Evolutionary conservation across 2,888 invertebrate genomes (phyloP), one percentile per base, ranked within the genome.

Genomic region (Mythimna lalbum): DNA sequence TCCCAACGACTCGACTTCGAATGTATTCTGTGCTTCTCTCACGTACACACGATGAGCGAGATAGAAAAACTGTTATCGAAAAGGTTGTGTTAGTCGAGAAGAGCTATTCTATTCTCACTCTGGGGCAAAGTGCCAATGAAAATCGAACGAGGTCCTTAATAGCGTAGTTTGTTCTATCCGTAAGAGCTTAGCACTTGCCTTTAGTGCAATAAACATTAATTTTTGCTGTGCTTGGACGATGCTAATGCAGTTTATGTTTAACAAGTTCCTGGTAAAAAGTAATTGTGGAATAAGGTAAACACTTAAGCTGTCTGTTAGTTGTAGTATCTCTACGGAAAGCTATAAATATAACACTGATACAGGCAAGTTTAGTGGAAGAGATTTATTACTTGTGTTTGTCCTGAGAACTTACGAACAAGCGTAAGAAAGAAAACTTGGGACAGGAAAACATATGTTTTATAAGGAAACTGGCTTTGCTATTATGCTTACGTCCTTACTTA

Each of bases 181-280:
- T 83, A 84, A 88, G 84, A 86, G 86, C 86, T 86, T 82, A 83
- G 84, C 88, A 87, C 87, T 89, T 87, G 87, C 83, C 86, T 90
- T 86, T 87, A 88, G 82, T 80, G 82, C 80, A 79, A 83, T 83
- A 86, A 80, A 88, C 88, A 89, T 87, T 90, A 89, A 85, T 90
- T 89, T 90, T 85, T 85, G 83, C 86, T 76, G 63, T 71, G 73
- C 81, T 82, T 79, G 69, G 72, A 69, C 70, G 78, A 78, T 81
- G 61, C 72, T 81, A 84, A 84, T 83, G 76, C 76, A 79, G 78
- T 78, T 78, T 81, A 65, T 64, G 57, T 63, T 78, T 69, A 82
- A 75, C 73, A 70, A 72, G 65, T 65, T 68, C 63, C 27, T 50
- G 27, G 61, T 69, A 66, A 77, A 76, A 65, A 63, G 69, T 69